Evolutionary conservation across 1,140 invertebrate species (phyloP), one percentile per base, ranked within the genome.

Genomic region (Pogonomyrmex californicus): DNA sequence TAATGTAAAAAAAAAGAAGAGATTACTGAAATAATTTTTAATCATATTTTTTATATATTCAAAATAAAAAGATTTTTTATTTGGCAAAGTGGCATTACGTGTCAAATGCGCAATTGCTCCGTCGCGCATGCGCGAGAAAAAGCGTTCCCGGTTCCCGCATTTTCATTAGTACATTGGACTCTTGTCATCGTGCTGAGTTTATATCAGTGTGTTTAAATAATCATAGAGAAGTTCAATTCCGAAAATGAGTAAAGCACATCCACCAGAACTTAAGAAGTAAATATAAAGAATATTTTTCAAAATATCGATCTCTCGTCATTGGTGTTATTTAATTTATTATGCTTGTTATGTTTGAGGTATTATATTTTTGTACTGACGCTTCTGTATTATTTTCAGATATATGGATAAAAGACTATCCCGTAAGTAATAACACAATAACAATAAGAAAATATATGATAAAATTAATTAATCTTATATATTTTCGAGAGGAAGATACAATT

Each of bases 191-290:
- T 23, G 23, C 41, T 23, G 33, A 41, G 14, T 44, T 17, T 9
- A n/a, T 10, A 6, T 68, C n/a, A 30, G 41, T 66, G 10, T 68
- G 30, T 0, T n/a, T 2, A 30, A 5, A 14, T 68, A 49, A 49
- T 33, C 23, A 23, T n/a, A 17, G 38, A 7, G 0, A 23, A 23
- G 58, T 62, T 38, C n/a, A 33, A 12, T n/a, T 30, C 5, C 4
- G 10, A 87, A 90, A 93, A 98, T 98, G 98, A 98, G 97, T 88
- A 98, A 98, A 95, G 98, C 98, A 90, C 98, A 98, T 96, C 98
- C 98, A 56, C 98, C 98, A 94, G 98, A 98, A 94, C 96, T 98
- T 62, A 98, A 98, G 96, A 98, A 98, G 97, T 98, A 2, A 23
- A 23, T 23, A 23, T 23, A 23, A 96, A 96, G 96, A 66, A 17